phyloP scores from a whole-genome alignment of 2,113 vertebrate species.

The Triplophysa siluroides region DNA sequence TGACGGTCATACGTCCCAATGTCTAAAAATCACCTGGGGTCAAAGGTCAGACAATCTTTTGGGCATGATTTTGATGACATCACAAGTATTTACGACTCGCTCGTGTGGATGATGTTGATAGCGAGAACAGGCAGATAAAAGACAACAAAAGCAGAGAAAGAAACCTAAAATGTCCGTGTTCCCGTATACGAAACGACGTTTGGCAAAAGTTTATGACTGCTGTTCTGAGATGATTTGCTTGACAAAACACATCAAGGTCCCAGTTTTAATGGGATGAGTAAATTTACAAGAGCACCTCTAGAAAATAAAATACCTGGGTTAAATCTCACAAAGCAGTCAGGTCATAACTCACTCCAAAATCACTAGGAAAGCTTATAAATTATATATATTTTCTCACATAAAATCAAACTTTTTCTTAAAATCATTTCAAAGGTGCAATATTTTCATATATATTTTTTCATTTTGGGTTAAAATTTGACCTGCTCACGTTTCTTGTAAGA shows the following conservation, averaged over 20 bases:
- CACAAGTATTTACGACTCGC: neutral
- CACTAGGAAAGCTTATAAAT: neutral
- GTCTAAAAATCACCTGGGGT: slow-evolving; percentile 12
- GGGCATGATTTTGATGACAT: neutral
- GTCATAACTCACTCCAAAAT: neutral
- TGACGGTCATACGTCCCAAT: neutral
- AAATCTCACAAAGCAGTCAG: neutral
- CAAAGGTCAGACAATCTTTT: slow-evolving; percentile 9
- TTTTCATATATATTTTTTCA: neutral
- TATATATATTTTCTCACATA: neutral
- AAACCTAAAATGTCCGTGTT: no score
- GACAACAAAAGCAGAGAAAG: neutral
- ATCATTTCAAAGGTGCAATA: neutral
- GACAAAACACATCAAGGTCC: neutral
- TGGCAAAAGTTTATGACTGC: no score
- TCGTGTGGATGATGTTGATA: neutral
- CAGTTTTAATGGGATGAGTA: neutral
- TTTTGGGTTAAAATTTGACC: neutral
- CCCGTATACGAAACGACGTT: no score
- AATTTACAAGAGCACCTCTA: slow-evolving; percentile 4
- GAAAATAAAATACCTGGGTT: neutral
- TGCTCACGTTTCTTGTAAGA: neutral
- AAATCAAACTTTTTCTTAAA: neutral
- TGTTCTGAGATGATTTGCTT: neutral
- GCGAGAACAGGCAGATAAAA: neutral